Base-by-base conservation (phyloP, 2,797 vertebrate species). In the Sebastes aleutianus region DNA sequence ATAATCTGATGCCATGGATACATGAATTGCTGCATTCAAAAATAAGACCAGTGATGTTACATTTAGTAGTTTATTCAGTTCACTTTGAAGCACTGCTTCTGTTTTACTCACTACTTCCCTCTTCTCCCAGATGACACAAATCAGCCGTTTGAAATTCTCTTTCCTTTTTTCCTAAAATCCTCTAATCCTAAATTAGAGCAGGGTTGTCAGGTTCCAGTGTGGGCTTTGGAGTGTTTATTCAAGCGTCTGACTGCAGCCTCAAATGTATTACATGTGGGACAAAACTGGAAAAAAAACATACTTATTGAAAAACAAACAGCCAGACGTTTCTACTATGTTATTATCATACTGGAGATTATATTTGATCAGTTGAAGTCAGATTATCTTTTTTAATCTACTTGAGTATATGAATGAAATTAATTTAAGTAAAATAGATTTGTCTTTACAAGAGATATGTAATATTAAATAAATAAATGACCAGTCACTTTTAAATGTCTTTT, bases 151-250 rank as follows among this genome's bases (percentile, higher is more conserved):
- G 12, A 85, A 86, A 65, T 47, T 85, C 22, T 70, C 50, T 74
- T 76, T 80, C 26, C 43, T 57, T 82, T 86, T 83, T 81, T 47
- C 32, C 75, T 81, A 50, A 91, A 89, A 86, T 76, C 85, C 68
- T 78, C 54, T 90, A 84, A 92, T 92, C 88, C 78, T 70, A 64
- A 87, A 88, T 85, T 88, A 76, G 64, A 77, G 74, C 53, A 39
- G 70, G 31, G 61, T 76, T 82, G 66, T 88, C 62, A 74, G 84
- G 68, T 72, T 84, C 61, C 27, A 73, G 9, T 14, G 20, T 69
- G 57, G 61, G 79, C 63, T 66, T 89, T 80, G 87, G 29, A 73
- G 56, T 75, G 58, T 82, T 80, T 78, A 66, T 76, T 77, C 43
- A 80, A 82, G 70, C 5, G 0, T 80, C 70, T 57, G 47, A 74